Conservation (phyloP, 2,797 vertebrate genomes). For the Triplophysa yarkandensis region DNA sequence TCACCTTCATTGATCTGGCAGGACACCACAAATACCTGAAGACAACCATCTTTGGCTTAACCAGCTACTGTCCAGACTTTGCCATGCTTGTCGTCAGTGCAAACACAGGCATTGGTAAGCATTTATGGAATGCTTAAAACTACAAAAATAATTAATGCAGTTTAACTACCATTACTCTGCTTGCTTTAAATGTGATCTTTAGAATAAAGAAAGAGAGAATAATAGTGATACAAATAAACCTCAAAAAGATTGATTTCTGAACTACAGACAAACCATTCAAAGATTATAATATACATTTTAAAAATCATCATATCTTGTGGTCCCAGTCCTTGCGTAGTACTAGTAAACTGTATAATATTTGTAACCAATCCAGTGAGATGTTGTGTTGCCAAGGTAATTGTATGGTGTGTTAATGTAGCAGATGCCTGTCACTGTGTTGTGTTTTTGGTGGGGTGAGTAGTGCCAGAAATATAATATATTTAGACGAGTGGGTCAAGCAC, state of each 20-base stretch:
- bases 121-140: neutral
- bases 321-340: neutral
- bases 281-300: neutral
- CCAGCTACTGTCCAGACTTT: slow-evolving; percentile 89
- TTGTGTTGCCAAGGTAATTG: neutral
- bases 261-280: neutral
- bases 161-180: no score
- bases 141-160: neutral
- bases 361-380: neutral
- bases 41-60: slow-evolving; percentile 90
- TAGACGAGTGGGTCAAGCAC: slow-evolving; percentile 58
- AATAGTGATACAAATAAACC: slow-evolving; percentile 27
- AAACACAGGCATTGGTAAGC: slow-evolving; percentile 88
- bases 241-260: neutral
- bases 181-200: neutral
- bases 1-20: slow-evolving; percentile 90
- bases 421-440: neutral
- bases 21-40: slow-evolving; percentile 91
- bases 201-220: slow-evolving; percentile 8
- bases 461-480: slow-evolving; percentile 43
- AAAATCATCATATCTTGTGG: neutral
- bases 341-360: neutral
- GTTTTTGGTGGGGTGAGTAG: slow-evolving; percentile 28
- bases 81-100: slow-evolving; percentile 89
- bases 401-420: neutral